Percentiles rank a stretch among this genome's conserved stretches.
Conservation (phyloP, 2,888 invertebrate genomes). For the Ephialtes manifestator region DNA sequence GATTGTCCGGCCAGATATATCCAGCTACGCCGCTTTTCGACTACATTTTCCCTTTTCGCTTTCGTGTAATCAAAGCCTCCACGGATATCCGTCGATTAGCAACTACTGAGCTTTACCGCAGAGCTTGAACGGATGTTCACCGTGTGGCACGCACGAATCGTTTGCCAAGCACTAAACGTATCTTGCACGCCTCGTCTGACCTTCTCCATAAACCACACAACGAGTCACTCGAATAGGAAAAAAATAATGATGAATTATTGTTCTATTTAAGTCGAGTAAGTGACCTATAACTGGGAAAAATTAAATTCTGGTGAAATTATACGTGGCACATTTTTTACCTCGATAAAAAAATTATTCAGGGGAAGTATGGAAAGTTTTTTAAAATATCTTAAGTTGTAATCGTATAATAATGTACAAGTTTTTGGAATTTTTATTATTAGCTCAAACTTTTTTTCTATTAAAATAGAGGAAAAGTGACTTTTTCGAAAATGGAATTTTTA, state of each 20-base stretch:
- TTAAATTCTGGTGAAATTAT: too few relatives aligned
- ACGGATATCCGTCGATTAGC: conserved; percentile 74
- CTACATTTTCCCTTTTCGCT: conserved; percentile 19
- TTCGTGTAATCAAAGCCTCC: conserved; percentile 71
- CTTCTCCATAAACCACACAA: conserved; percentile 40
- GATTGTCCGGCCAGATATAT: conserved; percentile 11
- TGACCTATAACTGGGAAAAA: too few relatives aligned
- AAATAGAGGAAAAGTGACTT: too few relatives aligned
- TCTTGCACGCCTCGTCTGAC: conserved; percentile 26
- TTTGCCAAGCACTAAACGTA: conserved; percentile 13
- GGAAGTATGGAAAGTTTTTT: too few relatives aligned
- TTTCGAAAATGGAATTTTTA: too few relatives aligned
- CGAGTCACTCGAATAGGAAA: background rate
- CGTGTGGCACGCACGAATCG: conserved; percentile 38
- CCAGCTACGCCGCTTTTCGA: background rate
- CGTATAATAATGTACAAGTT: too few relatives aligned
- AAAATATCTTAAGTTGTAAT: too few relatives aligned
- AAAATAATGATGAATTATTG: background rate
- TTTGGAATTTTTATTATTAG: too few relatives aligned
- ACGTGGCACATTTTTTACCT: too few relatives aligned
- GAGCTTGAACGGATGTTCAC: conserved; percentile 34
- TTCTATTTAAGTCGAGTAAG: too few relatives aligned
- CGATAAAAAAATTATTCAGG: too few relatives aligned
- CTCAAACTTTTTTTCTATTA: too few relatives aligned
- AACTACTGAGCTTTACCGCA: conserved; percentile 22